These are phyloP conservation scores for Anser brachyrhynchus DNA, from an alignment of 2,113 vertebrate species.

Conservation along the genomic window DNA sequence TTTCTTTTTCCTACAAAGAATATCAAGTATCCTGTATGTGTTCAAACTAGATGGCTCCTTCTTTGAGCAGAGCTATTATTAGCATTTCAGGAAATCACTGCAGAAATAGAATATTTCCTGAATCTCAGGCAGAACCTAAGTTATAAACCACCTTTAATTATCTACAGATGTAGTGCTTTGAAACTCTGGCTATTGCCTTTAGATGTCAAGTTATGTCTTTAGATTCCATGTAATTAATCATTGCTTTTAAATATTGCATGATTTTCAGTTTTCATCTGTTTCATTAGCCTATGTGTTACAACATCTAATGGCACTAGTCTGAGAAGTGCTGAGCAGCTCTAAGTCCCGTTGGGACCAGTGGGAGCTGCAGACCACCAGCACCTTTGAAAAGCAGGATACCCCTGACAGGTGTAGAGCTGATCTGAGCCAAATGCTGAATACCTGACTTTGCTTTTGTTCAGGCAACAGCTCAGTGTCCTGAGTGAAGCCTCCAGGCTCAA, in stretches of 20 bases:
- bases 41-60: slow-evolving; percentile 4
- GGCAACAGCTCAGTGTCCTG: not conserved
- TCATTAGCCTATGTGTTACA: slow-evolving; percentile 28
- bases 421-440: not conserved
- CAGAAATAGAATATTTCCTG: slow-evolving; percentile 62
- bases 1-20: not conserved
- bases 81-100: slow-evolving; percentile 61
- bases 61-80: slow-evolving; percentile 51
- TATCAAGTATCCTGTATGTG: not conserved
- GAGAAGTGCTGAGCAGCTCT: not conserved
- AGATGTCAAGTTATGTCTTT: slow-evolving; percentile 70
- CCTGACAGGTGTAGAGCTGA: not conserved
- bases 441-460: not conserved
- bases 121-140: slow-evolving; percentile 53
- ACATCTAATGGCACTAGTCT: slow-evolving; percentile 7
- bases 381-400: not conserved
- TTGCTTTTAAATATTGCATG: slow-evolving; percentile 63
- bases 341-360: not conserved
- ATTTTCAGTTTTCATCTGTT: slow-evolving; percentile 59
- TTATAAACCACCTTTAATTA: slow-evolving; percentile 60
- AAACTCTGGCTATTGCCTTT: slow-evolving; percentile 58
- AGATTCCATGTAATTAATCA: slow-evolving; percentile 54
- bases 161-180: slow-evolving; percentile 61
- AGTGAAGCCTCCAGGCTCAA: not conserved
- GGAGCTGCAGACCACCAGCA: slow-evolving; percentile 6